Base-by-base conservation (phyloP, 2,113 vertebrate species). In the Turnix velox region DNA sequence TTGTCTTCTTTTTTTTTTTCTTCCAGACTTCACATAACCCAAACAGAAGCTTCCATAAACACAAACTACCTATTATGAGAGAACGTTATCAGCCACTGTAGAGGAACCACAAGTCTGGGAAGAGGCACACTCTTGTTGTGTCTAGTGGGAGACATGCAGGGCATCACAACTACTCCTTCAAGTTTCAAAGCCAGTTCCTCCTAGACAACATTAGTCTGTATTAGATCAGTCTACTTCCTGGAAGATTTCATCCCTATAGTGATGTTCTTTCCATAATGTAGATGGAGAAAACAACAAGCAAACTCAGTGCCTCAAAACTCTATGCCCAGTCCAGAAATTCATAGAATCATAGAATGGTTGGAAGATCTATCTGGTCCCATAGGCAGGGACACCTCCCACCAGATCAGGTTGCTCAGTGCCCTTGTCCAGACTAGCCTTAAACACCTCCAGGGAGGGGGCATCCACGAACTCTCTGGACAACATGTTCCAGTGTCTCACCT, bases 41-140 rank as follows among this genome's bases (percentile, higher is more conserved):
- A 87, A 91, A 72, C 25, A 57, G 61, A 86, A 87, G 52, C 10
- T 20, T 16, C 9, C 39, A 90, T 37, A 61, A 57, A 30, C 42
- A 79, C 20, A 16, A 84, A 52, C 57, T 28, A 71, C 15, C 15
- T 48, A 8, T 43, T 40, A 14, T 12, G 37, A 61, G 66, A 82
- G 20, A 58, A 43, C 12, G 7, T 69, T 71, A 79, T 9, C 13
- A 11, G 57, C 33, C 48, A 37, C 52, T 75, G 59, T 33, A 77
- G 76, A 30, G 40, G 40, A 69, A 43, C 35, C 79, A 71, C 0
- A 0, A 48, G 59, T 28, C 18, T 42, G 25, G 1, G 2, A 48
- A 40, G 27, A 43, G 86, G 72, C 59, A 77, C 42, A 17, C 39
- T 62, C 54, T 54, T 31, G 9, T 18, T n/a, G 28, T 11, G 16